These are phyloP conservation scores for Manis javanica DNA, from an alignment of 2,797 vertebrate genomes.

Conservation along the genomic window DNA sequence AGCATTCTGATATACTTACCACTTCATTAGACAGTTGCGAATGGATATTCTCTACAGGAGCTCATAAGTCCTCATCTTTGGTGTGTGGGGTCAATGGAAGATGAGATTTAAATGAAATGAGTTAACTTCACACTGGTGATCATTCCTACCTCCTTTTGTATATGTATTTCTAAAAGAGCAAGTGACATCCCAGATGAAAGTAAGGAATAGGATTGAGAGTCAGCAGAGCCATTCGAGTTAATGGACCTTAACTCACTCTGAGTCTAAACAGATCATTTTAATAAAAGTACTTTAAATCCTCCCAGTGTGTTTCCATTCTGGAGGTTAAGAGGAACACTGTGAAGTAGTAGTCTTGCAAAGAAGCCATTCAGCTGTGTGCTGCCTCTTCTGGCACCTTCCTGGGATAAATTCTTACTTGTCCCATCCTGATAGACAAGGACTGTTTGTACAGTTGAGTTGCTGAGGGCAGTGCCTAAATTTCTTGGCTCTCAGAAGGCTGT, in stretches of 20 bases:
- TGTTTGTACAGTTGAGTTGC: background rate
- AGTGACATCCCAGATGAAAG: background rate
- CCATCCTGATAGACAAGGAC: background rate
- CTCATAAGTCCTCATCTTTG: background rate
- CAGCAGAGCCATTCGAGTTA: background rate
- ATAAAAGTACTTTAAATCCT: background rate
- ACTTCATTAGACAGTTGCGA: background rate
- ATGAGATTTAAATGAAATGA: background rate
- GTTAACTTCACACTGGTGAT: background rate
- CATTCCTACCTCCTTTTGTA: background rate
- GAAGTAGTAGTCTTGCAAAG: background rate
- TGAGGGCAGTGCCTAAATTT: conserved; percentile 26
- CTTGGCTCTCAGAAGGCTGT: conserved; percentile 38
- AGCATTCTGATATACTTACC: background rate
- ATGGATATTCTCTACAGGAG: background rate
- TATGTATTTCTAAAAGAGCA: background rate
- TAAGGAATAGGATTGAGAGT: background rate
- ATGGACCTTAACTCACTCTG: background rate
- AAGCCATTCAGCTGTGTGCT: background rate
- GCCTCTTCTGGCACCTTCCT: background rate
- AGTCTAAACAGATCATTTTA: background rate
- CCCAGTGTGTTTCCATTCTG: background rate
- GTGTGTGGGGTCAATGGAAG: background rate
- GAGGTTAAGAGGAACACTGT: background rate
- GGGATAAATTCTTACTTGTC: background rate